phyloP scores from a whole-genome alignment of 2,888 invertebrate species.

The Diploptera punctata region DNA sequence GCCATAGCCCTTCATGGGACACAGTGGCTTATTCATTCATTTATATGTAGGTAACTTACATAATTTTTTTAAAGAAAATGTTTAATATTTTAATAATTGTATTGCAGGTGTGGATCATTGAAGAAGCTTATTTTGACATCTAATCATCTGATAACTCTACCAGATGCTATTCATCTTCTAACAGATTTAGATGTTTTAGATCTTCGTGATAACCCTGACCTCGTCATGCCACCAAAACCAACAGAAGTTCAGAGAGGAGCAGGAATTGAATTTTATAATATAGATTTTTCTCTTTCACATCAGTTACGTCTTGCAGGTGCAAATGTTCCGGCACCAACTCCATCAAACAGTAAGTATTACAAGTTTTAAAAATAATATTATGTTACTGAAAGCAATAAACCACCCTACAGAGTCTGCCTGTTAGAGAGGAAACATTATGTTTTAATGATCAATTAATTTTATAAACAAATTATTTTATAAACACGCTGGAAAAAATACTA shows the following conservation, averaged over 20 bases:
- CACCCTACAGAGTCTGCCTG: too few relatives aligned
- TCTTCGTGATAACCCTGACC: conserved; percentile 90
- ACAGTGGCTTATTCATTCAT: too few relatives aligned
- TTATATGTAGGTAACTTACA: too few relatives aligned
- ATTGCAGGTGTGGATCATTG: conserved; percentile 84
- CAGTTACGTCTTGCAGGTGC: conserved; percentile 93
- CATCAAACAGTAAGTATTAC: conserved; percentile 67
- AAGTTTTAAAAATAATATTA: too few relatives aligned
- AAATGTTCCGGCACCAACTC: conserved; percentile 74
- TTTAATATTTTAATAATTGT: conserved; percentile 7
- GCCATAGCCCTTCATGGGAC: too few relatives aligned
- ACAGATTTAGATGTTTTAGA: conserved; percentile 90
- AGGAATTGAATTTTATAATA: conserved; percentile 94
- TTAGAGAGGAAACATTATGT: too few relatives aligned
- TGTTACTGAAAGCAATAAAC: too few relatives aligned
- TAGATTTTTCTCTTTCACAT: conserved; percentile 97
- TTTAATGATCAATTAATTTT: too few relatives aligned
- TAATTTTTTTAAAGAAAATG: too few relatives aligned
- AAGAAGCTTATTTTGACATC: conserved; percentile 92
- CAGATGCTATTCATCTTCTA: conserved; percentile 95
- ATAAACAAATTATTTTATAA: too few relatives aligned
- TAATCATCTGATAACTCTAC: conserved; percentile 93
- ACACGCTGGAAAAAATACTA: too few relatives aligned
- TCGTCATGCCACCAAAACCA: conserved; percentile 98
- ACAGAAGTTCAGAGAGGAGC: conserved; percentile 77